Evolutionary conservation across 2,797 vertebrate species (phyloP), one percentile per base, ranked within the genome.

Genomic region (Delichon dasypus): DNA sequence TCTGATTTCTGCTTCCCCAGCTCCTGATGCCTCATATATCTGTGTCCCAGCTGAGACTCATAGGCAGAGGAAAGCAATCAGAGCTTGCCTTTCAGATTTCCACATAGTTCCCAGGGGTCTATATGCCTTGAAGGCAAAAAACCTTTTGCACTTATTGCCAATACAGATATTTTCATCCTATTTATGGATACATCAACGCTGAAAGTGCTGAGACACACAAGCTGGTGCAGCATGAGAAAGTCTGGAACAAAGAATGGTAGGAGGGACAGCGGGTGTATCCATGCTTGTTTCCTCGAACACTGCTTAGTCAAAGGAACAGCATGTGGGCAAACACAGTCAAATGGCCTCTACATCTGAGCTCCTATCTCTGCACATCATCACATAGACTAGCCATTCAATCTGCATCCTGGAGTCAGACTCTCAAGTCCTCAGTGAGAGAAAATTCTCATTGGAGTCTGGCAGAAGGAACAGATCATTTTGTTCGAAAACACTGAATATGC

Each of bases 401-500:
- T 72, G 38, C 42, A 67, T 88, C 64, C 51, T 54, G 34, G 60
- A 95, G 42, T 64, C 38, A 75, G 70, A 82, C 32, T 60, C 71
- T 67, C 25, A 65, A 38, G 45, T 81, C 26, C 60, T 82, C 57
- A 68, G 13, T 65, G 36, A 91, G 44, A 60, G 36, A 95, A 89
- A 88, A 79, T 86, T 84, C 67, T 81, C 60, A 38, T 17, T 89
- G 76, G 78, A 84, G 27, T 53, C 80, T 91, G 67, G 44, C 57
- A 85, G 66, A 81, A 91, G 44, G 51, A 77, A 16, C 55, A 23
- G 45, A 40, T 64, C 7, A 79, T 82, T 95, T 94, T 93, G 79
- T 70, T 80, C 32, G 36, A 91, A 93, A 85, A 2, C 53, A 84
- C 74, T 76, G 92, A 91, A 95, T 93, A 93, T 76, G 77, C 70